phyloP scores from a whole-genome alignment of 1,140 invertebrate genomes.

The Cylas formicarius region DNA sequence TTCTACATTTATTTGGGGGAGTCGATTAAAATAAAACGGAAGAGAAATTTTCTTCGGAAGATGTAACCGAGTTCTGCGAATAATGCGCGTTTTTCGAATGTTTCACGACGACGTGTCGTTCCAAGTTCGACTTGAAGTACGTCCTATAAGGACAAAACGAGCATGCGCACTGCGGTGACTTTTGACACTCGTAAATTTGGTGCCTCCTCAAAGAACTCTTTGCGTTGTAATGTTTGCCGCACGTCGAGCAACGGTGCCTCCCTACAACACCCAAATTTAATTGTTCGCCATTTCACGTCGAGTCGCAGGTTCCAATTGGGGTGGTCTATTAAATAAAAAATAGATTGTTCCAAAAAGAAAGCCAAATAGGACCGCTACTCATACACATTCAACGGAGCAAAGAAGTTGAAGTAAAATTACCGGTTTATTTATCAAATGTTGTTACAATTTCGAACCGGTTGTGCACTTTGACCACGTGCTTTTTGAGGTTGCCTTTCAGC shows the following conservation, averaged over 20 bases:
- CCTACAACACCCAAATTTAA: not conserved
- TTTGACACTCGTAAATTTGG: slow-evolving; percentile 44
- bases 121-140: slow-evolving; percentile 50
- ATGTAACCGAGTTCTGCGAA: not conserved
- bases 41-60: not conserved
- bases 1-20: too few relatives aligned
- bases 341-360: too few relatives aligned
- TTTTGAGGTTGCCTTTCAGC: slow-evolving; percentile 10
- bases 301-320: too few relatives aligned
- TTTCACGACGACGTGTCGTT: slow-evolving; percentile 43
- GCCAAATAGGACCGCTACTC: too few relatives aligned
- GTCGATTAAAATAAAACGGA: slow-evolving; percentile 5
- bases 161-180: slow-evolving; percentile 46
- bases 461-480: slow-evolving; percentile 6
- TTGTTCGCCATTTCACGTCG: too few relatives aligned
- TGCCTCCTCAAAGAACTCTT: slow-evolving; percentile 46
- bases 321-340: too few relatives aligned
- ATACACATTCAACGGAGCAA: too few relatives aligned
- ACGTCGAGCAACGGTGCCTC: slow-evolving; percentile 6
- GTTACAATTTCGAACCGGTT: not conserved
- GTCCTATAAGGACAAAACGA: slow-evolving; percentile 51
- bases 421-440: not conserved
- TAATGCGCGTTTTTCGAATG: slow-evolving; percentile 34
- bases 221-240: slow-evolving; percentile 28
- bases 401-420: too few relatives aligned